Conservation (phyloP, 2,888 invertebrate genomes). For the Meteorus colon region DNA sequence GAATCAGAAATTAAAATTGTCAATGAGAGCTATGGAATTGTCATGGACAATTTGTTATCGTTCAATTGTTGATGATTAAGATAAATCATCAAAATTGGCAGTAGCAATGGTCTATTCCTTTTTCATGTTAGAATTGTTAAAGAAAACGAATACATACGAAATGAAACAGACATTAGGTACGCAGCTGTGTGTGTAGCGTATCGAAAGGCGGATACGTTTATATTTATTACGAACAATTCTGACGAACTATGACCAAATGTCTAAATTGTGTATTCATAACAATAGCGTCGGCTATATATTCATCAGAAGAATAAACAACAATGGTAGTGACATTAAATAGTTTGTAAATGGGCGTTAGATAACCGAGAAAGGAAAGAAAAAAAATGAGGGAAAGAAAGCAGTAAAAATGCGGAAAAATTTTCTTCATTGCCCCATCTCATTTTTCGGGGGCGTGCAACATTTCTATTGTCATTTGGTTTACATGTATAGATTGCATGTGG, state of each 20-base stretch:
- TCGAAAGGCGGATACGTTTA: slow-evolving; percentile 4
- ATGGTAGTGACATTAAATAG: neutral
- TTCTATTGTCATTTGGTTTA: neutral
- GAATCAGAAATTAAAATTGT: too few species aligned
- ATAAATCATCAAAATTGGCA: too few species aligned
- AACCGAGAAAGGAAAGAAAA: neutral
- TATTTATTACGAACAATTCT: neutral
- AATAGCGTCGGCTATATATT: neutral
- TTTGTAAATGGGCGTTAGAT: neutral
- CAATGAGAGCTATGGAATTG: too few species aligned
- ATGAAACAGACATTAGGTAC: slow-evolving; percentile 7
- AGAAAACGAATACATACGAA: neutral
- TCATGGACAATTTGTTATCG: too few species aligned
- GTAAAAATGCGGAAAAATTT: slow-evolving; percentile 12
- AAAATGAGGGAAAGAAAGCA: neutral
- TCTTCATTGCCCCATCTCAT: slow-evolving; percentile 16
- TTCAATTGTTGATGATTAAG: too few species aligned
- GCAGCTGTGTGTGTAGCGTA: slow-evolving; percentile 27
- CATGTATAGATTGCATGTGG: neutral
- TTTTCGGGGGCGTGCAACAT: slow-evolving; percentile 25
- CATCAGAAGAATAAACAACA: neutral
- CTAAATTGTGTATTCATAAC: neutral
- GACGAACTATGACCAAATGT: neutral
- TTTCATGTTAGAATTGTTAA: too few species aligned
- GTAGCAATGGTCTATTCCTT: too few species aligned